Conservation (phyloP, 2,888 invertebrate genomes). For the Oxystoma pomonae region DNA sequence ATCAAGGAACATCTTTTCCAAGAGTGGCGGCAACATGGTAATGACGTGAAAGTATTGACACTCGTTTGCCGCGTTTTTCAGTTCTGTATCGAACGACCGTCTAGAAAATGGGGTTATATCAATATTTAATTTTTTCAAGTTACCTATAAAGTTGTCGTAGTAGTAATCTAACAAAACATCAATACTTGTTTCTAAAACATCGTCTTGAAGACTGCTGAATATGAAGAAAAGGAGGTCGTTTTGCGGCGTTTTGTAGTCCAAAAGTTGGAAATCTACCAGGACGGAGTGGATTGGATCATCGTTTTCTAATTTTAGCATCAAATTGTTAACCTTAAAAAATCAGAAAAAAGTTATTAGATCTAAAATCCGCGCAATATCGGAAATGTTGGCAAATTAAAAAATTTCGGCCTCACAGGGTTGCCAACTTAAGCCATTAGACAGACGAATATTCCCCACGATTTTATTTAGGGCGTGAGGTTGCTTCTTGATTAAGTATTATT, state of each 20-base stretch:
- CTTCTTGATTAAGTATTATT: too few relatives aligned
- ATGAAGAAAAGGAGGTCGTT: conserved; percentile 19
- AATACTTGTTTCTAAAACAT: conserved; percentile 4
- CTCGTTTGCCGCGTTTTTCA: conserved; percentile 10
- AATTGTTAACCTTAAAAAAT: conserved; percentile 51
- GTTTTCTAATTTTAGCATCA: conserved; percentile 48
- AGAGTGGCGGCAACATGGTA: conserved; percentile 18
- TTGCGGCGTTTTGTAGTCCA: conserved; percentile 48
- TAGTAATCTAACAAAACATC: conserved; percentile 18
- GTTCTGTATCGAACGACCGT: conserved; percentile 15
- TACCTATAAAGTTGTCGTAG: conserved; percentile 8
- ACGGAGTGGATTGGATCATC: conserved; percentile 38
- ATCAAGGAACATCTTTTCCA: conserved; percentile 10
- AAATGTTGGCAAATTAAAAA: too few relatives aligned
- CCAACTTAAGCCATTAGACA: too few relatives aligned
- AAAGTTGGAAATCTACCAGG: conserved; percentile 56
- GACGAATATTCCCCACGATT: too few relatives aligned
- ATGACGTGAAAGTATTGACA: conserved; percentile 15
- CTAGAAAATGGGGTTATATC: conserved; percentile 6
- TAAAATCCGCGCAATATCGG: too few relatives aligned
- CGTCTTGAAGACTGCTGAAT: conserved; percentile 12
- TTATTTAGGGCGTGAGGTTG: too few relatives aligned
- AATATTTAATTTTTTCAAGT: conserved; percentile 12
- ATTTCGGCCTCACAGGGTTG: too few relatives aligned
- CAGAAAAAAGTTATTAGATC: too few relatives aligned